phyloP scores from a whole-genome alignment of 2,888 invertebrate species.

The Gonocerus acuteangulatus region DNA sequence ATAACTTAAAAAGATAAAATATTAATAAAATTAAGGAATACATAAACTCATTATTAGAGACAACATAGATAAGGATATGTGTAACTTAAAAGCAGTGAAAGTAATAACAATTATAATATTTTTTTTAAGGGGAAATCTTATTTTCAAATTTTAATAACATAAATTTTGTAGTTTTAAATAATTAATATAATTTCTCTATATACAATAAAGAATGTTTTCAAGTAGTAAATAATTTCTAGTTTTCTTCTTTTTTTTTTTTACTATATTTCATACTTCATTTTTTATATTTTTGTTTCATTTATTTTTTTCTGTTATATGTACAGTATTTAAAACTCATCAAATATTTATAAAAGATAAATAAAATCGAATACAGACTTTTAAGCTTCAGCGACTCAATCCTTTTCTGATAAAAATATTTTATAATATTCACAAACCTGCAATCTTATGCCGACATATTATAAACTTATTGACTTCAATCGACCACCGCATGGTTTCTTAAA shows the following conservation, averaged over 20 bases:
- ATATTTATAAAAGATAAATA: neutral
- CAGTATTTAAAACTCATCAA: too few relatives aligned
- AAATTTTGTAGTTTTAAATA: too few relatives aligned
- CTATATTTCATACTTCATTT: too few relatives aligned
- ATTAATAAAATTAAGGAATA: slow-evolving; percentile 1
- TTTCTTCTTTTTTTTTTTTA: too few relatives aligned
- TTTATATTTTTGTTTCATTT: too few relatives aligned
- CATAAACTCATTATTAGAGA: slow-evolving; percentile 1
- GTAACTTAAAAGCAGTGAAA: neutral
- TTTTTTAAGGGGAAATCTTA: neutral
- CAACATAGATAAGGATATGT: neutral
- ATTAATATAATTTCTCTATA: neutral
- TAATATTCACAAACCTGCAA: slow-evolving; percentile 3
- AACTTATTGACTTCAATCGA: too few relatives aligned
- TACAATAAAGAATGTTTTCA: too few relatives aligned
- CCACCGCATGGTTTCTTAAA: too few relatives aligned
- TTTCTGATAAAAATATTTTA: slow-evolving; percentile 6
- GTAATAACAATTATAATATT: neutral
- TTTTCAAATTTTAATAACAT: neutral
- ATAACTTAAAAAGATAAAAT: slow-evolving; percentile 15
- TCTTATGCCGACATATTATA: too few relatives aligned
- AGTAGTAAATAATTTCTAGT: too few relatives aligned
- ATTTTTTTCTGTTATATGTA: too few relatives aligned
- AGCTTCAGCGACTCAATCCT: neutral
- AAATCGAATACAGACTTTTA: slow-evolving; percentile 12